Percentiles rank a stretch among this genome's conserved stretches.
Conservation (phyloP, 92 coral and sea anemone species). For the Phenganax marumi region DNA sequence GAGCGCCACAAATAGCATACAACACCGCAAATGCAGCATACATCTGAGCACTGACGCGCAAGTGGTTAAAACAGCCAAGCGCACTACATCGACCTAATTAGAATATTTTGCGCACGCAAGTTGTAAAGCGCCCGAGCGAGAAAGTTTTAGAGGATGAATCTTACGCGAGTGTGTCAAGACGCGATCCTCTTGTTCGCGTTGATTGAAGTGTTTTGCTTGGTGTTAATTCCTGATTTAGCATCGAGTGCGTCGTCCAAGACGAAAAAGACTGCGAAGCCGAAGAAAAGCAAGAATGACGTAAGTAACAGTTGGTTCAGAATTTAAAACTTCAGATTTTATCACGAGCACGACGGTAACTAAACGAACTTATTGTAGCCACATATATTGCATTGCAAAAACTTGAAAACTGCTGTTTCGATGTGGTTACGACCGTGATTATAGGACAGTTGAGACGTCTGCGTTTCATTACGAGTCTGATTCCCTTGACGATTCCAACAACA, state of each 20-base stretch:
- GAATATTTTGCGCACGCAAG: conserved; percentile 1
- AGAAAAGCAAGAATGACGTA: neutral
- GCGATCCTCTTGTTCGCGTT: conserved; percentile 16
- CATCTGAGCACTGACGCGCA: neutral
- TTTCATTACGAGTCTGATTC: too few species aligned
- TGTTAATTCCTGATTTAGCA: conserved; percentile 10
- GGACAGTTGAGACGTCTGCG: too few species aligned
- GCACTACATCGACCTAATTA: neutral
- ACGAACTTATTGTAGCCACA: too few species aligned
- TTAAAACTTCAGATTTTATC: too few species aligned
- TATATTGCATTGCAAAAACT: too few species aligned
- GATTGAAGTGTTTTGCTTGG: conserved; percentile 9
- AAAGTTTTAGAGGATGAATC: neutral
- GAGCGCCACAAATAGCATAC: neutral
- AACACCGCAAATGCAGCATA: conserved; percentile 18
- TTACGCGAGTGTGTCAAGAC: conserved; percentile 4
- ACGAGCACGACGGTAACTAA: too few species aligned
- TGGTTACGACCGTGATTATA: too few species aligned
- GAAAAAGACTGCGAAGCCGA: conserved; percentile 3
- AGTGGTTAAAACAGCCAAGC: conserved; percentile 1
- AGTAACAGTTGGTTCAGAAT: neutral
- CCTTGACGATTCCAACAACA: too few species aligned
- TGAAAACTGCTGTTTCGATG: too few species aligned
- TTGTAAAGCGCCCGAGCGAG: neutral
- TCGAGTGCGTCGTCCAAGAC: conserved; percentile 15